Percentiles rank a stretch among this genome's conserved stretches.
These are phyloP conservation scores for Chironomus riparius DNA, from an alignment of 2,888 invertebrate species.

Conservation along the genomic window DNA sequence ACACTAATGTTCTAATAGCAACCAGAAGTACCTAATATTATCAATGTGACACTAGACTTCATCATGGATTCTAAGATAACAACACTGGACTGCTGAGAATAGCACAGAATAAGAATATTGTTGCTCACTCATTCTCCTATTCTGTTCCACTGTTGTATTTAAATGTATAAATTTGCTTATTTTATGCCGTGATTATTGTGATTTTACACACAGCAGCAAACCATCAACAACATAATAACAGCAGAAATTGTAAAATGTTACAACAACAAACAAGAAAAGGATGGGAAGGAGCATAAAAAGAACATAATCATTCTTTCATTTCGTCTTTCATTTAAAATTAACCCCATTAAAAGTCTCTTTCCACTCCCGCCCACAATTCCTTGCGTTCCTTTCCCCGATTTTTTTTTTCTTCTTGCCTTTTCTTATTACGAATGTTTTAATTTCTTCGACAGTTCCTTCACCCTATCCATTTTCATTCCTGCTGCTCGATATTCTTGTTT, in stretches of 20 bases:
- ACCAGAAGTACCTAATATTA: no score
- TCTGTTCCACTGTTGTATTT: neutral
- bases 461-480: neutral
- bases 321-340: slow-evolving; percentile 25
- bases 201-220: slow-evolving; percentile 13
- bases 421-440: neutral
- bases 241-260: slow-evolving; percentile 6
- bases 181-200: slow-evolving; percentile 27
- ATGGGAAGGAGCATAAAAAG: slow-evolving; percentile 2
- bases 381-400: neutral
- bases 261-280: neutral
- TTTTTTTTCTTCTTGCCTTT: no score
- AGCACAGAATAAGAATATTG: neutral
- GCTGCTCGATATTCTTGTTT: neutral
- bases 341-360: slow-evolving; percentile 21
- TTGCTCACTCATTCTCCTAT: neutral
- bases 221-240: slow-evolving; percentile 26
- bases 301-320: slow-evolving; percentile 26
- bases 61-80: no score
- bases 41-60: no score
- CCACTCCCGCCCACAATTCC: neutral
- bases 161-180: slow-evolving; percentile 20
- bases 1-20: no score
- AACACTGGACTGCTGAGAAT: neutral
- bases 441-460: neutral